Conservation (phyloP, 2,113 vertebrate genomes). For the Bostrychus sinensis region DNA sequence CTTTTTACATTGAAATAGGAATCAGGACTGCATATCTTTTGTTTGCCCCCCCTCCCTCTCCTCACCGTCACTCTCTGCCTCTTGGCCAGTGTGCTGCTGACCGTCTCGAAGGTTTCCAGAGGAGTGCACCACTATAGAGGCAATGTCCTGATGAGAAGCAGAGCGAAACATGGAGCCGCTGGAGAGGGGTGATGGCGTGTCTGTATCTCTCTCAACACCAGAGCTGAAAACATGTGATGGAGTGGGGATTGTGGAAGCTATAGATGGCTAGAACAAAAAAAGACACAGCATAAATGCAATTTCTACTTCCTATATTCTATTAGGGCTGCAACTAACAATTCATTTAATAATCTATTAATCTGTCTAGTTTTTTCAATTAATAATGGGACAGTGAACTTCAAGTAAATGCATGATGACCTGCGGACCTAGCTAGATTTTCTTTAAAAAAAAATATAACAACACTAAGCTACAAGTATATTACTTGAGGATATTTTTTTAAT, state of each 20-base stretch:
- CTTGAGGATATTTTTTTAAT: too few species aligned
- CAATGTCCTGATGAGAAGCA: constrained; percentile 34
- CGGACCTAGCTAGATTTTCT: too few species aligned
- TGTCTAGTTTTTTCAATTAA: too few species aligned
- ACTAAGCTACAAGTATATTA: too few species aligned
- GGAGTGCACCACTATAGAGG: constrained; percentile 59
- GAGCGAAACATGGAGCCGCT: constrained; percentile 65
- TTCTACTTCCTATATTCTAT: too few species aligned
- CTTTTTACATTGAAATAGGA: neutral
- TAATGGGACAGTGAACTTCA: too few species aligned
- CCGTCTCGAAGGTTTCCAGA: neutral
- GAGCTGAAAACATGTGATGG: constrained; percentile 55
- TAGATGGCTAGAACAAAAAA: constrained; percentile 64
- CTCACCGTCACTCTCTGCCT: neutral
- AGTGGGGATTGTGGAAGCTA: constrained; percentile 64
- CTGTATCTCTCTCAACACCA: constrained; percentile 38
- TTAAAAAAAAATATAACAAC: too few species aligned
- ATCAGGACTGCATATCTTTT: constrained; percentile 40
- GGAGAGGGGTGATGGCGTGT: constrained; percentile 57
- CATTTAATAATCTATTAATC: too few species aligned
- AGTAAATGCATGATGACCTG: too few species aligned
- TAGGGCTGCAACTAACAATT: too few species aligned
- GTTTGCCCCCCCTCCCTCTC: constrained; percentile 1
- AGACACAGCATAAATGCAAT: neutral
- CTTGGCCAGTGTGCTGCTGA: constrained; percentile 58